These are phyloP conservation scores for Spinibarbus caldwelli DNA, from an alignment of 2,797 vertebrate genomes.

Conservation along the genomic window DNA sequence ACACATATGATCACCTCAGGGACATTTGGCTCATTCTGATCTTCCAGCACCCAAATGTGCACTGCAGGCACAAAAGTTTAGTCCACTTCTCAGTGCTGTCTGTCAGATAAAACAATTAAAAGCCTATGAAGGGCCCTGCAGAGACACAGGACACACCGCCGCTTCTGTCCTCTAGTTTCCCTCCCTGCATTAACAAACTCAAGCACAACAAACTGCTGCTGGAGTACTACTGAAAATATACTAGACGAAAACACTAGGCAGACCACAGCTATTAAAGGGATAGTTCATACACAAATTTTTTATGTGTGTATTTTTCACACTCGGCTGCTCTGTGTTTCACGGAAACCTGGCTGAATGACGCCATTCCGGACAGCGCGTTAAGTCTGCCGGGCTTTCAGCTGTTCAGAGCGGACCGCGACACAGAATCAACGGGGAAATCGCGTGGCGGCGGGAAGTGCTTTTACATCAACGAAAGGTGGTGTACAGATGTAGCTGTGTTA, in stretches of 20 bases:
- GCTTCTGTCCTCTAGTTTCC: conserved; percentile 54
- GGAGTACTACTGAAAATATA: not conserved
- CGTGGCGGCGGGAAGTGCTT: too few species aligned
- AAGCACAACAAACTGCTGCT: conserved; percentile 9
- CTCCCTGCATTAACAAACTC: conserved; percentile 55
- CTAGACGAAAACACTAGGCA: not conserved
- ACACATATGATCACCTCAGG: conserved; percentile 78
- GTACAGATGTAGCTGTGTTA: too few species aligned
- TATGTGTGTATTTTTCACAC: too few species aligned
- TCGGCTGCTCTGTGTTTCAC: too few species aligned
- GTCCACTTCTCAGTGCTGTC: conserved; percentile 73
- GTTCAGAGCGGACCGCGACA: too few species aligned
- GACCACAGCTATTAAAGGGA: not conserved
- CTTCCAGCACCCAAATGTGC: conserved; percentile 75
- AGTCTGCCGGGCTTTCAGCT: too few species aligned
- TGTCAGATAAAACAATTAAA: conserved; percentile 80
- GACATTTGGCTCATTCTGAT: conserved; percentile 79
- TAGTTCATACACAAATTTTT: not conserved
- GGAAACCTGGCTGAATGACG: too few species aligned
- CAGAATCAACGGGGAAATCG: too few species aligned
- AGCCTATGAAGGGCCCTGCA: conserved; percentile 42
- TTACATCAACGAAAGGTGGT: too few species aligned
- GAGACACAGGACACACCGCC: conserved; percentile 36
- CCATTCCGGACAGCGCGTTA: too few species aligned
- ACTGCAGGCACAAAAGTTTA: conserved; percentile 76